Percentiles rank a stretch among this genome's conserved stretches.
Evolutionary conservation across 2,888 invertebrate genomes (phyloP).

Genomic region (Zhengitettix transpicula): DNA sequence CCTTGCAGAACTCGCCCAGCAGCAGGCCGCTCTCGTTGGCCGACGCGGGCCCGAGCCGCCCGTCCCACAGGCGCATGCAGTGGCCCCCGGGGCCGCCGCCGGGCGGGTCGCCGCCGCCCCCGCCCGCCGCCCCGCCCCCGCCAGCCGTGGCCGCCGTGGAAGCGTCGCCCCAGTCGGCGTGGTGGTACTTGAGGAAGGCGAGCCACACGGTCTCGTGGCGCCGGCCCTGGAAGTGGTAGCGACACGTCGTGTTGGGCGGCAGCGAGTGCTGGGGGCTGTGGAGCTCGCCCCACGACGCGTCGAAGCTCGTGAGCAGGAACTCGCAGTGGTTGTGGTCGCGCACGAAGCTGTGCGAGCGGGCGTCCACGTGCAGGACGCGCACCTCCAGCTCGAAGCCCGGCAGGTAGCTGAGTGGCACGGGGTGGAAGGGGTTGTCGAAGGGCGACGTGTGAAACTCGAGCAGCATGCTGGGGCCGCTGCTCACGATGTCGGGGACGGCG

Average conservation of each 20-base stretch:
- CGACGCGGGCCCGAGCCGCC: conserved; percentile 29
- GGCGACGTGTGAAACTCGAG: conserved; percentile 68
- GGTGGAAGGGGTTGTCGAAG: conserved; percentile 67
- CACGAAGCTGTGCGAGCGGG: conserved; percentile 57
- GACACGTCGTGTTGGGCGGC: conserved; percentile 67
- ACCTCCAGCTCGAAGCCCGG: conserved; percentile 70
- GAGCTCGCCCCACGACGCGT: conserved; percentile 49
- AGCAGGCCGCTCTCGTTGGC: conserved; percentile 20
- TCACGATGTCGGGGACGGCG: conserved; percentile 61
- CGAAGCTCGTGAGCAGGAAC: conserved; percentile 57
- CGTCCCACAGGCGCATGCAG: conserved; percentile 57
- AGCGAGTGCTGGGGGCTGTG: conserved; percentile 62
- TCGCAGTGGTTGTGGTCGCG: conserved; percentile 58
- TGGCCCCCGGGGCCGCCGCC: not conserved
- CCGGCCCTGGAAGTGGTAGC: conserved; percentile 59
- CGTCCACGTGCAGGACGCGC: conserved; percentile 57
- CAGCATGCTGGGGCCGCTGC: conserved; percentile 59
- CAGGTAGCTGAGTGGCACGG: conserved; percentile 55
- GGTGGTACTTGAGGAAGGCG: conserved; percentile 68
- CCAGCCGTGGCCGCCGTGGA: conserved; percentile 41
- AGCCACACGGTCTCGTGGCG: conserved; percentile 66
- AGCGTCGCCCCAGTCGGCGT: conserved; percentile 26
- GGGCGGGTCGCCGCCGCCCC: too few relatives aligned
- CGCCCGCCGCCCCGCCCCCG: not conserved
- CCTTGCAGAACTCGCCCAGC: conserved; percentile 60